Conservation (phyloP, 2,113 vertebrate species). For the Gopherus flavomarginatus region DNA sequence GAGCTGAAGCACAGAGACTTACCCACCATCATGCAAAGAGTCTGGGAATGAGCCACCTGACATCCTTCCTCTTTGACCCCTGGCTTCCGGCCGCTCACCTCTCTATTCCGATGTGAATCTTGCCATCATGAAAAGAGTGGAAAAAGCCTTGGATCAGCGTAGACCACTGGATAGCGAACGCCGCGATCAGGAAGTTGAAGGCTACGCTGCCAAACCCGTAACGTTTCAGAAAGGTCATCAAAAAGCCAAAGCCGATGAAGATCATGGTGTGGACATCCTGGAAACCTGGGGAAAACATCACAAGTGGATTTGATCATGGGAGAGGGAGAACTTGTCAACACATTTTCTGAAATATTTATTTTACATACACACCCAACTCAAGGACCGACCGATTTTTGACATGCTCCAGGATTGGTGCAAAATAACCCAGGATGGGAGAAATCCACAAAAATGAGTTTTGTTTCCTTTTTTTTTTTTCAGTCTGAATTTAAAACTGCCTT, state of each 20-base stretch:
- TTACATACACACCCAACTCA: background rate
- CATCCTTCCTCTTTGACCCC: background rate
- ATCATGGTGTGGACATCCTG: slow-evolving; percentile 89
- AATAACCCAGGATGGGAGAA: background rate
- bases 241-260: slow-evolving; percentile 93
- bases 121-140: slow-evolving; percentile 75
- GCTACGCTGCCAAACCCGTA: slow-evolving; percentile 86
- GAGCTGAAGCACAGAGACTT: background rate
- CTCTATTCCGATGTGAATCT: slow-evolving; percentile 85
- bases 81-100: slow-evolving; percentile 79
- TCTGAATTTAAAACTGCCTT: background rate
- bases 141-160: slow-evolving; percentile 90
- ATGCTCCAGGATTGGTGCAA: background rate
- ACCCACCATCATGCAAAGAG: background rate
- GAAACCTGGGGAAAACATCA: slow-evolving; percentile 80
- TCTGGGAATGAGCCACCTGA: background rate
- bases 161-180: slow-evolving; percentile 92
- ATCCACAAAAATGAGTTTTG: background rate
- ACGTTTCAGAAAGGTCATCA: slow-evolving; percentile 90
- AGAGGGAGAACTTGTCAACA: background rate
- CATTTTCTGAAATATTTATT: background rate
- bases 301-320: background rate
- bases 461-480: background rate
- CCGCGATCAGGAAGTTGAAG: slow-evolving; percentile 87
- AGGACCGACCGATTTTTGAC: background rate